Evolutionary conservation across 2,113 vertebrate species (phyloP), one percentile per base, ranked within the genome.

Genomic region (Trematocara zebra): DNA sequence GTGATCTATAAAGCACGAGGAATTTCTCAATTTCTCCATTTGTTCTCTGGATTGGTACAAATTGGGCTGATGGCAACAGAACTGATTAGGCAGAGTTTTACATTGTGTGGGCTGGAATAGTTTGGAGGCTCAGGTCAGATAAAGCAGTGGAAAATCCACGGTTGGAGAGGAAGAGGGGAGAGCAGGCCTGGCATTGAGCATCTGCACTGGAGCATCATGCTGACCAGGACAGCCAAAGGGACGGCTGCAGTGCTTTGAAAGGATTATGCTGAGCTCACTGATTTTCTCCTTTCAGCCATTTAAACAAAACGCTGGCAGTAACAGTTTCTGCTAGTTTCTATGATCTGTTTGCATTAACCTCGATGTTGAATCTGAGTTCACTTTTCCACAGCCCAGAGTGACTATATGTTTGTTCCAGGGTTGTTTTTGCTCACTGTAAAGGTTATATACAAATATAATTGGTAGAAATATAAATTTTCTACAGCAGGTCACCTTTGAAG

Each of bases 81-180:
- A 96, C 40, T 96, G 96, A 96, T 96, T 96, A 96, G 94, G 82
- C 93, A 93, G 94, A 95, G 89, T 87, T 96, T 96, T 95, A 89
- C 93, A 94, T 96, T 96, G 95, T 96, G 87, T 85, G 74, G 35
- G 81, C 80, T 89, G 86, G 88, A 81, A 47, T 85, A 81, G 85
- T 90, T 80, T 79, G 90, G 67, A 82, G 91, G 93, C 92, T 95
- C 87, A 94, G 89, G 89, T 82, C 42, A 74, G 88, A 94, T 95
- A 96, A 96, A 95, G 94, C 93, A 23, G 80, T 95, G 89, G 93
- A 96, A 96, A 96, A 94, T 94, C 96, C 94, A 94, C 53, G 89
- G 91, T 86, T 93, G 91, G 83, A 89, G 91, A 91, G 92, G 89
- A 90, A 90, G 93, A 90, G 88, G 86, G 93, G 93, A 89, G 81